phyloP scores from a whole-genome alignment of 2,113 vertebrate species.

The cat (Felis catus) region DNA sequence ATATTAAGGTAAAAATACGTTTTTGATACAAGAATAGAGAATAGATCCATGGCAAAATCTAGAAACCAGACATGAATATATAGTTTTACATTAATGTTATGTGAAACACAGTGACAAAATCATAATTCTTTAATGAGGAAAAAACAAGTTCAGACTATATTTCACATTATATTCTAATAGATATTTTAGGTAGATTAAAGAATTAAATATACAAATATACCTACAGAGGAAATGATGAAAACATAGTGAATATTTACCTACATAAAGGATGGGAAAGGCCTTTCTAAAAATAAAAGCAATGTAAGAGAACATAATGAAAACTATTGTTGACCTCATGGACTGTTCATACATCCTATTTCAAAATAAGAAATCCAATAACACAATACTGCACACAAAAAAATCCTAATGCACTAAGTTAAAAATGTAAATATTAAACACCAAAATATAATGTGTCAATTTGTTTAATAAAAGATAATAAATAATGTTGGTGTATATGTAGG shows the following conservation, averaged over 20 bases:
- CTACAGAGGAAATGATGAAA: background rate
- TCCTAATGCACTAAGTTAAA: background rate
- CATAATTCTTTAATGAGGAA: background rate
- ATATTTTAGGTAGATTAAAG: background rate
- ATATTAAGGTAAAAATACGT: background rate
- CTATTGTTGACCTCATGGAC: background rate
- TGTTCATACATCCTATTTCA: background rate
- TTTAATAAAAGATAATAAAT: background rate
- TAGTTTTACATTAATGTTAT: background rate
- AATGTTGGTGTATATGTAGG: background rate
- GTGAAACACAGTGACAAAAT: background rate
- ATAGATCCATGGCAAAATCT: background rate
- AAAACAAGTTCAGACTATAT: background rate
- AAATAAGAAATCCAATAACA: background rate
- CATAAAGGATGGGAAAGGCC: fast-evolving
- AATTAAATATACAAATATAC: background rate
- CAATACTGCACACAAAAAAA: background rate
- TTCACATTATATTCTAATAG: background rate
- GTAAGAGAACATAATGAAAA: background rate
- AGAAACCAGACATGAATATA: background rate
- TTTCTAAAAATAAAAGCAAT: conserved; percentile 12
- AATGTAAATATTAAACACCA: background rate
- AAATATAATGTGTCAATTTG: background rate
- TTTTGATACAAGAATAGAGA: background rate
- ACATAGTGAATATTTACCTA: background rate